Evolutionary conservation across 2,888 invertebrate species (phyloP), one percentile per base, ranked within the genome.

Genomic region (Xestobium rufovillosum): DNA sequence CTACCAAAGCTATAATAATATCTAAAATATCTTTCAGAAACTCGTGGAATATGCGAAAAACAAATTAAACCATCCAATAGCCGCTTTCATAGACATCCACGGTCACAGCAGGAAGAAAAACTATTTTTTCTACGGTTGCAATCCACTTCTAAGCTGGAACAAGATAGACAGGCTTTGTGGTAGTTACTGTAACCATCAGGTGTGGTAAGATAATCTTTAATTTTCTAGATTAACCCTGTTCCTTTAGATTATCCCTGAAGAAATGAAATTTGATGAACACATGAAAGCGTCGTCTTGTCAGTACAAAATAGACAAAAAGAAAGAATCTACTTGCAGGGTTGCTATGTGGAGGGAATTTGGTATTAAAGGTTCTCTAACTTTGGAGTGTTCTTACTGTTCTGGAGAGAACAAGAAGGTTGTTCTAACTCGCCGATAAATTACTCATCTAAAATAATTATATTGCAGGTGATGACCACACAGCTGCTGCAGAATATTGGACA

Each of bases 71-170:
- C 47, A 49, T 8, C 45, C 47, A 11, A 44, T 55, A 16, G 40
- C 45, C 17, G 30, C 50, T 4, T 83, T 78, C 65, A 79, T 83
- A 60, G 85, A 86, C 65, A 80, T 80, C 56, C 85, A 85, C 61
- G 86, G 85, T 0, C 89, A 89, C 66, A 89, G 88, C 43, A 72
- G 86, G 37, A 77, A 81, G 63, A 85, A 86, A 69, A 87, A 86
- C 59, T 83, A 86, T 46, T 89, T 89, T 68, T 73, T 88, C 54
- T 88, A 85, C 61, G 88, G 88, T 11, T 89, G 88, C 65, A 83
- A 78, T 33, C 70, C 70, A 49, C 72, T 73, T 30, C 75, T 76
- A 59, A 80, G 79, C 51, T 81, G 81, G 81, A 75, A 73, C 61
- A 72, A 70, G 51, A 70, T 65, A 53, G 80, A 81, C 60, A 45